Evolutionary conservation across 2,888 invertebrate genomes (phyloP), one percentile per base, ranked within the genome.

Genomic region (Lithophane socia): DNA sequence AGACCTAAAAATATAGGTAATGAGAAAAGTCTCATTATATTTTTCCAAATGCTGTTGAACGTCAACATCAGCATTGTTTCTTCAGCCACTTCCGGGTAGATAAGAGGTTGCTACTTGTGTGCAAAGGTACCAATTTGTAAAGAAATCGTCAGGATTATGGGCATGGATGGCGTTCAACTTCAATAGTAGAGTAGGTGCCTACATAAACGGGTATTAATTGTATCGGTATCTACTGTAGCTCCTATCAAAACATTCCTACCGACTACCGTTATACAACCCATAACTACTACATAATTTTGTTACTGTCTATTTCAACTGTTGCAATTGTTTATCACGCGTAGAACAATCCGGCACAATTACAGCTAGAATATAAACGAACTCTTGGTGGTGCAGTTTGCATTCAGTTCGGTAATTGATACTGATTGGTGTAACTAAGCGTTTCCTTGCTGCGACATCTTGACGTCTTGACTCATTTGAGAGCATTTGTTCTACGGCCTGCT

Each of bases 321-420:
- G 37, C 56, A 72, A 58, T 64, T 74, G 47, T 47, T 71, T 76
- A 61, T 13, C n/a, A 56, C 13, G 42, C 24, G 18, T 69, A 75
- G 70, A 73, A 82, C 71, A 78, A 76, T 85, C 54, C 42, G 9
- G 78, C 77, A 49, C 54, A 80, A 79, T 70, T 77, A 81, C 75
- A 81, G 64, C 74, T 82, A 82, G 77, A 75, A 83, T 75, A 71
- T 88, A 86, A 90, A 90, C 87, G 86, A 82, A 61, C 71, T 63
- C 82, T 84, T 88, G 86, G 88, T 89, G 49, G 77, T 84, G 83
- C 86, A 90, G 89, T 91, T 92, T 90, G 88, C 87, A 90, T 90
- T 89, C 88, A 85, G 84, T 83, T 87, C 76, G 79, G 88, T 90
- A 90, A 92, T 93, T 91, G 88, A 90, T 84, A 89, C 84, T 89